A percentile compares a stretch with the other conserved stretches of the same genome.
Conservation (phyloP, 2,888 invertebrate species). For the Tuta absoluta region DNA sequence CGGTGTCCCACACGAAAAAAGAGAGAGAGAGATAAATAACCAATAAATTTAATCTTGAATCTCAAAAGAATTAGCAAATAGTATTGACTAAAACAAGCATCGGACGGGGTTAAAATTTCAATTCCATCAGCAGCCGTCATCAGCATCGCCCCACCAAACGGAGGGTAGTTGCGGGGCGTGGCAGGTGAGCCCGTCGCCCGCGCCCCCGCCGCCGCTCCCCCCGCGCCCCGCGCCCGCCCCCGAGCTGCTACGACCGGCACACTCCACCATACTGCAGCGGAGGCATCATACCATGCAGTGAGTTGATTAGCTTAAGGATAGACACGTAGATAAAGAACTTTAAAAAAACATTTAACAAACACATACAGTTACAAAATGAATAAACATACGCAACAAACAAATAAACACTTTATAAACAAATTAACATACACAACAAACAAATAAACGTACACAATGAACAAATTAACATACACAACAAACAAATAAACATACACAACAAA, state of each 20-base stretch:
- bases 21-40: no score
- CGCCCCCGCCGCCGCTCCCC: conserved; percentile 61
- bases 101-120: not conserved
- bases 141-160: conserved; percentile 36
- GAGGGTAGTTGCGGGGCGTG: conserved; percentile 10
- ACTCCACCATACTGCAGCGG: conserved; percentile 74
- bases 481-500: no score
- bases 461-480: no score
- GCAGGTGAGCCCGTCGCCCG: conserved; percentile 28
- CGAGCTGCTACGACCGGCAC: conserved; percentile 73
- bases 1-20: no score
- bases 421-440: no score
- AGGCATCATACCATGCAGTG: conserved; percentile 55
- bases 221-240: conserved; percentile 71
- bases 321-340: not conserved
- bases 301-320: not conserved
- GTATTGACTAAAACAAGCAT: no score
- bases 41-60: no score
- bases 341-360: not conserved
- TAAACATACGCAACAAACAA: not conserved
- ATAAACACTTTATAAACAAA: no score
- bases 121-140: conserved; percentile 28
- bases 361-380: not conserved
- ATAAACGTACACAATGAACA: no score
- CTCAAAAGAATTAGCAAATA: no score